Evolutionary conservation across 2,888 invertebrate species (phyloP).

Genomic region (Dicyrtomina minuta): DNA sequence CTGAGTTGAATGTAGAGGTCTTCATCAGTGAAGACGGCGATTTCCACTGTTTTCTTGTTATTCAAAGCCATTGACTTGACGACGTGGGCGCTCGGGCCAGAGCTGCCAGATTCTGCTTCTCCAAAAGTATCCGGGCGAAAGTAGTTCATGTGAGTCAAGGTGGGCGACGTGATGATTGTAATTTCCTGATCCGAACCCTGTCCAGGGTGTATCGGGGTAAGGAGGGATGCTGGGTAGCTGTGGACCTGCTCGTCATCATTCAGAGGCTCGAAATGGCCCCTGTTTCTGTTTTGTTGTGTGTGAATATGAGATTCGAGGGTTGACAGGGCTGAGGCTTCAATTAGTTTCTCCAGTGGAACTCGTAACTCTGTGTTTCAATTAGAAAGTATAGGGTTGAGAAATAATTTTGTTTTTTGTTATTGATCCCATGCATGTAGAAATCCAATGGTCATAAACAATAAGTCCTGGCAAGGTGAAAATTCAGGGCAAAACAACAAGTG

Average conservation of each 20-base stretch:
- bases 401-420: too few relatives aligned
- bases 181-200: not conserved
- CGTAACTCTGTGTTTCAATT: constrained; percentile 36
- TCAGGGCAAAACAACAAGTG: too few relatives aligned
- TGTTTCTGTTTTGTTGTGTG: too few relatives aligned
- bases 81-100: not conserved
- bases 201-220: constrained; percentile 4
- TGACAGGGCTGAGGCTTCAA: constrained; percentile 38
- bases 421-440: too few relatives aligned
- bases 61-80: not conserved
- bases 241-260: too few relatives aligned
- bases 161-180: not conserved
- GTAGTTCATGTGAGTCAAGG: not conserved
- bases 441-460: too few relatives aligned
- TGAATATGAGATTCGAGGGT: constrained; percentile 5
- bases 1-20: constrained; percentile 51
- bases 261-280: too few relatives aligned
- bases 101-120: constrained; percentile 15
- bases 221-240: not conserved
- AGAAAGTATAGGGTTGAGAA: too few relatives aligned
- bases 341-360: constrained; percentile 43
- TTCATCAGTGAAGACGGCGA: constrained; percentile 55
- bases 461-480: too few relatives aligned
- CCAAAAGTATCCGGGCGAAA: constrained; percentile 16
- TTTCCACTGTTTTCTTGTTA: constrained; percentile 53